Percentiles rank a stretch among this genome's conserved stretches.
Conservation (phyloP, 2,797 vertebrate species). For the Siniperca obscura region DNA sequence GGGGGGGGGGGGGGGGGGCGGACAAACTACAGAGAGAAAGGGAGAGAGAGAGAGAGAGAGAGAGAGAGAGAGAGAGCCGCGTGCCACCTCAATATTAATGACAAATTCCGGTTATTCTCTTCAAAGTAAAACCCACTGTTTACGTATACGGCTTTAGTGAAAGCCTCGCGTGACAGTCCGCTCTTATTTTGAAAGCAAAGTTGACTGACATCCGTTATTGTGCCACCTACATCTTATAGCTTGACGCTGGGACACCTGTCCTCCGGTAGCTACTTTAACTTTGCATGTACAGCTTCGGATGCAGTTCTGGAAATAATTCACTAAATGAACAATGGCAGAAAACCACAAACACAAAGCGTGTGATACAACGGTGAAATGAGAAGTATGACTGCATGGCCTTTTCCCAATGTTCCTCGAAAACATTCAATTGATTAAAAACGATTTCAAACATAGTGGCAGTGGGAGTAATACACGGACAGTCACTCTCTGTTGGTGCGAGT, state of each 20-base stretch:
- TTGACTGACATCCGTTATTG: rapidly evolving
- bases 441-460: background rate
- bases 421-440: background rate
- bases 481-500: background rate
- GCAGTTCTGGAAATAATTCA: background rate
- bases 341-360: background rate
- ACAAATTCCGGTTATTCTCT: rapidly evolving
- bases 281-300: too few relatives aligned
- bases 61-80: background rate
- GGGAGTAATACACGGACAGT: background rate
- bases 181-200: conserved; percentile 58
- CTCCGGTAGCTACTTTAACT: background rate
- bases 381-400: background rate
- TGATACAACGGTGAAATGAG: background rate
- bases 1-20: conserved; percentile 25
- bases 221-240: rapidly evolving
- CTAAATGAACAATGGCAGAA: too few relatives aligned
- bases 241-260: conserved; percentile 61
- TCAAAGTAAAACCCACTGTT: conserved; percentile 20
- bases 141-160: rapidly evolving
- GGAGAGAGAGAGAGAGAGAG: too few relatives aligned
- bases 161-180: rapidly evolving
- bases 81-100: background rate
- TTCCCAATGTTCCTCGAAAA: background rate
- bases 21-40: too few relatives aligned